These are phyloP conservation scores for Tetropium fuscum DNA, from an alignment of 2,888 invertebrate genomes.

Conservation along the genomic window DNA sequence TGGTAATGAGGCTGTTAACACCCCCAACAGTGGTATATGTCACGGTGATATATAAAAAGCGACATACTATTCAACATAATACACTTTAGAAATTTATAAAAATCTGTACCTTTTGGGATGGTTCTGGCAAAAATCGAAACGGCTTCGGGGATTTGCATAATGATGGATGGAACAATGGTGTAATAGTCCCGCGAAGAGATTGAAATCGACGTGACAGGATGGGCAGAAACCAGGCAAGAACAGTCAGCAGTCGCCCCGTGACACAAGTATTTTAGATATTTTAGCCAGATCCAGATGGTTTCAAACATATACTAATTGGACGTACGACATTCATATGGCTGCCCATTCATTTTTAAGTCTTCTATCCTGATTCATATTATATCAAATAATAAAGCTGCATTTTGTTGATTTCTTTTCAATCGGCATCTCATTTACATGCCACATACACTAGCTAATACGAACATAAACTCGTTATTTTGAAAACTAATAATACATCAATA, in stretches of 20 bases:
- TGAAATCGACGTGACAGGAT: constrained; percentile 61
- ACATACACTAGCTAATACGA: no score
- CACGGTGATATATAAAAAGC: no score
- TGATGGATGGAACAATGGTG: constrained; percentile 60
- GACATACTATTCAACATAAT: no score
- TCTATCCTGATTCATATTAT: constrained; percentile 60
- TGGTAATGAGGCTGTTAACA: no score
- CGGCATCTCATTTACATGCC: constrained; percentile 6
- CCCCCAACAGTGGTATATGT: no score
- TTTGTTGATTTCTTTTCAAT: constrained; percentile 50
- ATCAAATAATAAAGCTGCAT: constrained; percentile 52
- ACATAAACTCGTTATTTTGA: no score
- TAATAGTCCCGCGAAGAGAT: constrained; percentile 59
- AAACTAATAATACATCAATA: no score
- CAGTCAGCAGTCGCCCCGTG: constrained; percentile 34
- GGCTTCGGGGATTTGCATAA: constrained; percentile 61
- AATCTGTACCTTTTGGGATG: no score
- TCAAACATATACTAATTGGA: constrained; percentile 65
- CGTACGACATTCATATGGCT: constrained; percentile 63
- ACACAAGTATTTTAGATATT: constrained; percentile 57
- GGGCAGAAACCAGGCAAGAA: constrained; percentile 44
- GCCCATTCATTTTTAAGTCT: constrained; percentile 60
- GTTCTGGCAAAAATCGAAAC: no score
- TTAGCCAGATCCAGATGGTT: constrained; percentile 61
- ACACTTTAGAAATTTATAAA: no score